Percentiles rank a stretch among this genome's conserved stretches.
phyloP scores from a whole-genome alignment of 2,888 invertebrate species.

The Sphinx pinastri region DNA sequence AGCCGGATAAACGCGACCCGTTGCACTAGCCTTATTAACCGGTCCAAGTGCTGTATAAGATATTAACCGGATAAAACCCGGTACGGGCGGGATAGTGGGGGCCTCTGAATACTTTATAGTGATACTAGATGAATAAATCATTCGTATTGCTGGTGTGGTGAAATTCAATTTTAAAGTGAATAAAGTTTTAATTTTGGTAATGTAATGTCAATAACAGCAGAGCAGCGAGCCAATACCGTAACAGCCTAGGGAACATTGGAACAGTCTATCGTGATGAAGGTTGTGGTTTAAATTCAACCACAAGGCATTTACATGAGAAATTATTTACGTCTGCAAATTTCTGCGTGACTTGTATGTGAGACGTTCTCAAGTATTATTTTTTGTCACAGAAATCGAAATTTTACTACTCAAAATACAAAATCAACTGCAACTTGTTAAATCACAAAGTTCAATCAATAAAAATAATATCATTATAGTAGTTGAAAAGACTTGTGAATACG shows the following conservation, averaged over 20 bases:
- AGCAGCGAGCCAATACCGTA: background rate
- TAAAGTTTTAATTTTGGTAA: conserved; percentile 1
- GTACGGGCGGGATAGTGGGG: conserved; percentile 24
- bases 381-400: too few relatives aligned
- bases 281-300: too few relatives aligned
- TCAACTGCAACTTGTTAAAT: background rate
- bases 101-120: conserved; percentile 25
- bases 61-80: conserved; percentile 29
- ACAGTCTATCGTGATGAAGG: too few relatives aligned
- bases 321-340: too few relatives aligned
- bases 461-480: conserved; percentile 3
- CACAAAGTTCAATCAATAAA: background rate
- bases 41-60: conserved; percentile 29
- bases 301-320: too few relatives aligned
- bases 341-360: too few relatives aligned
- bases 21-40: conserved; percentile 30
- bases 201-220: background rate
- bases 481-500: conserved; percentile 10
- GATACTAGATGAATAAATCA: conserved; percentile 19
- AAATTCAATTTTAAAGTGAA: conserved; percentile 12
- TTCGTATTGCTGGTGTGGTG: background rate
- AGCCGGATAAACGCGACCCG: conserved; percentile 26
- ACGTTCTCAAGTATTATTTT: too few relatives aligned
- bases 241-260: too few relatives aligned
- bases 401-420: background rate